phyloP scores from a whole-genome alignment of 1,140 invertebrate genomes.

The Ceratina calcarata region DNA sequence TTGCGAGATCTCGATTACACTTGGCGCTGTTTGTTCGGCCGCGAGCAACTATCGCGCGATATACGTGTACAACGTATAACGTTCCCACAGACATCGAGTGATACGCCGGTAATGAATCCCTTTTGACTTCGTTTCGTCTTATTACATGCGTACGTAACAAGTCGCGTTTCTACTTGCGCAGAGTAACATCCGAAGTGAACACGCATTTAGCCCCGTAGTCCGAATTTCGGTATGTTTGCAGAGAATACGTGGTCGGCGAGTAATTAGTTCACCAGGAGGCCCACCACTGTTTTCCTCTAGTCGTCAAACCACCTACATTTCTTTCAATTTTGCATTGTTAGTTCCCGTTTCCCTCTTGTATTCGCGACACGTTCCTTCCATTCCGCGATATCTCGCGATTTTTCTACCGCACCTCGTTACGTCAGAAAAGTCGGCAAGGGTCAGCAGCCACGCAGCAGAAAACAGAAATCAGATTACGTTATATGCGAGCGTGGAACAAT shows the following conservation, averaged over 20 bases:
- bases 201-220: too few species aligned
- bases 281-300: background rate
- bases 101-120: background rate
- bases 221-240: too few species aligned
- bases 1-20: conserved; percentile 33
- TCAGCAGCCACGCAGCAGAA: background rate
- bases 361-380: background rate
- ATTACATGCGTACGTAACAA: background rate
- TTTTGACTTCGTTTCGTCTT: background rate
- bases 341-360: background rate
- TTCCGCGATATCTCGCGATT: background rate
- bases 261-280: too few species aligned
- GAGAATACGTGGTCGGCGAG: too few species aligned
- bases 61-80: background rate
- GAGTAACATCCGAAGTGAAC: too few species aligned
- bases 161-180: too few species aligned
- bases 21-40: background rate
- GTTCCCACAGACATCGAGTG: background rate
- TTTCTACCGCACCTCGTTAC: background rate
- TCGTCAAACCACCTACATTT: background rate
- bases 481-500: background rate
- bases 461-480: conserved; percentile 7
- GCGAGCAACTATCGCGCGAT: background rate
- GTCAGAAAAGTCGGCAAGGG: background rate
- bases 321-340: background rate